Percentiles rank a stretch among this genome's conserved stretches.
Evolutionary conservation across 2,113 vertebrate species (phyloP).

Genomic region (Bombycilla garrulus): DNA sequence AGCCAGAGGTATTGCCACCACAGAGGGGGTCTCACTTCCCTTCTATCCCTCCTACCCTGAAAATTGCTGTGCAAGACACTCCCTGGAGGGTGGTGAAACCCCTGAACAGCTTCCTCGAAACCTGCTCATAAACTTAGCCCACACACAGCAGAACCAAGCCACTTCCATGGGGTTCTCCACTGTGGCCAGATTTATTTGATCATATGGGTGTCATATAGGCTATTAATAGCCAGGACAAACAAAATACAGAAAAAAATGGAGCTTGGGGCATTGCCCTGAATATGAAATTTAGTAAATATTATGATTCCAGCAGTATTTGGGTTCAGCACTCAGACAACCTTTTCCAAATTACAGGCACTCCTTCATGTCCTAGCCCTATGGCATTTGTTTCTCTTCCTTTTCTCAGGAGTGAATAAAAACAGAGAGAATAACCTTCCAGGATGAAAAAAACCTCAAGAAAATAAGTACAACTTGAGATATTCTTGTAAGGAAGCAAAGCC

Average conservation of each 20-base stretch:
- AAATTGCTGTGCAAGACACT: not conserved
- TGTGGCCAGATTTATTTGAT: not conserved
- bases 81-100: not conserved
- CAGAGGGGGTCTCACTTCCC: not conserved
- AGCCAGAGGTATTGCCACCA: not conserved
- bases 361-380: not conserved
- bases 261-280: not conserved
- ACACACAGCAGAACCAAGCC: not conserved
- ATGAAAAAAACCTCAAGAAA: not conserved
- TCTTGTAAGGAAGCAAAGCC: not conserved
- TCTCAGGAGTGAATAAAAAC: not conserved
- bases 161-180: not conserved
- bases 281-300: not conserved
- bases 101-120: not conserved
- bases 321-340: not conserved
- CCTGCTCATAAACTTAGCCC: conserved; percentile 5
- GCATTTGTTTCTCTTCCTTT: not conserved
- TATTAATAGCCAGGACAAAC: not conserved
- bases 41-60: not conserved
- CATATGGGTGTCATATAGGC: not conserved
- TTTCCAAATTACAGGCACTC: not conserved
- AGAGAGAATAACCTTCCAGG: not conserved
- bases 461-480: not conserved
- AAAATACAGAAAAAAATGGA: not conserved
- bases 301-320: not conserved